Conservation (phyloP, 2,797 vertebrate species). For the Lepus oiostolus region DNA sequence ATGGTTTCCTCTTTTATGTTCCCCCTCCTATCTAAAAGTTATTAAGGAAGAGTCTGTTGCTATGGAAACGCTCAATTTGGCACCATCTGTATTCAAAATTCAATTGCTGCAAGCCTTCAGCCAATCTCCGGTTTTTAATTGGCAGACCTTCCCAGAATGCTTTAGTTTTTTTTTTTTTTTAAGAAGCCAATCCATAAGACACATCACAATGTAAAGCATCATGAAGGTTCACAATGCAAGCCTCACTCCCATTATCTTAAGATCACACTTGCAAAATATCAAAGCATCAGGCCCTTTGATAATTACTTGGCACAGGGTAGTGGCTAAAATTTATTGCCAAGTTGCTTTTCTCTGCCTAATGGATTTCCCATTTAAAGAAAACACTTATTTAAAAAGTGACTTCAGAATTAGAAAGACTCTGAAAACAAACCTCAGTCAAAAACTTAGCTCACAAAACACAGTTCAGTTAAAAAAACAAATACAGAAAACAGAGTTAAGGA, state of each 20-base stretch:
- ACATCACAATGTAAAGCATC: slow-evolving; percentile 60
- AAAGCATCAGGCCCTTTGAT: slow-evolving; percentile 68
- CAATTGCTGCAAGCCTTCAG: slow-evolving; percentile 77
- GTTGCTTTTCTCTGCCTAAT: slow-evolving; percentile 48
- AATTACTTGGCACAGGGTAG: slow-evolving; percentile 71
- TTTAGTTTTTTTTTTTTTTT: slow-evolving; percentile 63
- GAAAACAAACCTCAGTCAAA: neutral
- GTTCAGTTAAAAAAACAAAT: slow-evolving; percentile 36
- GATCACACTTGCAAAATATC: slow-evolving; percentile 58
- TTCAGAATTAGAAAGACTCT: slow-evolving; percentile 14
- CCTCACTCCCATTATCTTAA: slow-evolving; percentile 71
- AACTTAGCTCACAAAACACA: slow-evolving; percentile 8
- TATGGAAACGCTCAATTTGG: slow-evolving; percentile 81
- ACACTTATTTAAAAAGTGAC: slow-evolving; percentile 55
- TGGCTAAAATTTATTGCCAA: slow-evolving; percentile 71
- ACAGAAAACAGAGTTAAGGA: slow-evolving; percentile 38
- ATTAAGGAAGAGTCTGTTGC: slow-evolving; percentile 81
- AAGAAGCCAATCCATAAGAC: slow-evolving; percentile 69
- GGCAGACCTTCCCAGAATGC: slow-evolving; percentile 80
- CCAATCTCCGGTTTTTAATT: slow-evolving; percentile 82
- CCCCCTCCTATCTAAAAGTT: slow-evolving; percentile 76
- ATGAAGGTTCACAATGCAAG: slow-evolving; percentile 66
- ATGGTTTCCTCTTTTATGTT: slow-evolving; percentile 76
- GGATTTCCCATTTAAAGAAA: slow-evolving; percentile 63
- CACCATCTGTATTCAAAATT: slow-evolving; percentile 80